A percentile compares a stretch with the other conserved stretches of the same genome.
phyloP scores from a whole-genome alignment of 2,797 vertebrate genomes.

The Potorous gilbertii region DNA sequence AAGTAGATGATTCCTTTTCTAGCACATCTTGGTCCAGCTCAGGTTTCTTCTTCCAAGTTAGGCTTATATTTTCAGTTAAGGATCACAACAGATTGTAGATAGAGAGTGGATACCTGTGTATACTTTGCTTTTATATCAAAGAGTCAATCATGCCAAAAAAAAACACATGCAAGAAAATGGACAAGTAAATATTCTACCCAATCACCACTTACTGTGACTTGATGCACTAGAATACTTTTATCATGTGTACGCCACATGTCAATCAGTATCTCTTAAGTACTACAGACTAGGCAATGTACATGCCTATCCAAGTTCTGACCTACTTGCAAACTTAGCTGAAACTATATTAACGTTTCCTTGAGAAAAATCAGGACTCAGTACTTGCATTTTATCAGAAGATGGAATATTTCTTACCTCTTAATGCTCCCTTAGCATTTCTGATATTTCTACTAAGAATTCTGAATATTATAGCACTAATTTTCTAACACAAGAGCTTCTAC shows the following conservation, averaged over 20 bases:
- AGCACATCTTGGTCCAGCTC: background rate
- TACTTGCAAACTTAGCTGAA: background rate
- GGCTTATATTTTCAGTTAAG: background rate
- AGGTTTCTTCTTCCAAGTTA: background rate
- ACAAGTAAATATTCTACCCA: background rate
- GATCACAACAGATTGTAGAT: background rate
- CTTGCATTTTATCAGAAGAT: background rate
- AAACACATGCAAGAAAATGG: background rate
- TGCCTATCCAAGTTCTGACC: background rate
- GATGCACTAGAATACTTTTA: background rate
- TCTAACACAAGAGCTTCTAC: background rate
- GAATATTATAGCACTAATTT: slow-evolving; percentile 3
- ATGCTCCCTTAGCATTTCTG: background rate
- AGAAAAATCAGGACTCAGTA: background rate
- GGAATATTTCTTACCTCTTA: slow-evolving; percentile 24
- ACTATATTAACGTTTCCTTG: slow-evolving; percentile 28
- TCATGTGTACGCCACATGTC: background rate
- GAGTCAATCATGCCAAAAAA: background rate
- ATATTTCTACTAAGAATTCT: slow-evolving; percentile 25
- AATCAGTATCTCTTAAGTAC: background rate
- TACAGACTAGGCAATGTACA: background rate
- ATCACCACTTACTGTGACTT: background rate
- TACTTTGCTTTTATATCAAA: background rate
- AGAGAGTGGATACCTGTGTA: background rate
- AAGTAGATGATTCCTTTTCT: background rate